These are phyloP conservation scores for Tetraodon nigroviridis DNA, from an alignment of 2,113 vertebrate genomes.

Conservation along the genomic window DNA sequence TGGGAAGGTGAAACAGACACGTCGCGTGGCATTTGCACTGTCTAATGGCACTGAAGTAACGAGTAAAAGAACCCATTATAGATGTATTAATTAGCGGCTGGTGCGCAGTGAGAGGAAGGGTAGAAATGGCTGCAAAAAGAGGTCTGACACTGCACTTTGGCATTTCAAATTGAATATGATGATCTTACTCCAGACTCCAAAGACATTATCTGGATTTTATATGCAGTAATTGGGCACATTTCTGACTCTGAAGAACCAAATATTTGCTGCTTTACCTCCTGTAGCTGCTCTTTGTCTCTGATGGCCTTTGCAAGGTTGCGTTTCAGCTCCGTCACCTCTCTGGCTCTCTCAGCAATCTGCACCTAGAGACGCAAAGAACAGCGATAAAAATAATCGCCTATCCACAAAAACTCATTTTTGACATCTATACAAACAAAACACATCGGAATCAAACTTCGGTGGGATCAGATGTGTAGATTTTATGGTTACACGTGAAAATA, in stretches of 20 bases:
- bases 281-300: slow-evolving; percentile 79
- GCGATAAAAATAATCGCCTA: neutral
- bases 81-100: slow-evolving; percentile 64
- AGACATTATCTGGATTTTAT: slow-evolving; percentile 1
- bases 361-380: slow-evolving; percentile 63
- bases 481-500: slow-evolving; percentile 36
- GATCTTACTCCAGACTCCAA: slow-evolving; percentile 3
- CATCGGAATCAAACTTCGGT: slow-evolving; percentile 15
- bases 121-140: slow-evolving; percentile 3
- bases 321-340: slow-evolving; percentile 80
- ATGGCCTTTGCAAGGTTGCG: slow-evolving; percentile 78
- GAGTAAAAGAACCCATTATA: slow-evolving; percentile 33
- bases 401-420: neutral
- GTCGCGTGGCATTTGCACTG: slow-evolving; percentile 71
- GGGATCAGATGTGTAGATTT: slow-evolving; percentile 8
- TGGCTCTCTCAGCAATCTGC: slow-evolving; percentile 84
- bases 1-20: slow-evolving; percentile 71
- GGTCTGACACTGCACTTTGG: slow-evolving; percentile 15
- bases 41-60: slow-evolving; percentile 59
- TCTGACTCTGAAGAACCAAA: neutral
- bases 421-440: neutral
- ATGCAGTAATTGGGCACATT: neutral
- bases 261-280: slow-evolving; percentile 60
- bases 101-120: slow-evolving; percentile 15
- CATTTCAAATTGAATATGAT: slow-evolving; percentile 19